Conservation (phyloP, 2,113 vertebrate genomes). For the Perca fluviatilis region DNA sequence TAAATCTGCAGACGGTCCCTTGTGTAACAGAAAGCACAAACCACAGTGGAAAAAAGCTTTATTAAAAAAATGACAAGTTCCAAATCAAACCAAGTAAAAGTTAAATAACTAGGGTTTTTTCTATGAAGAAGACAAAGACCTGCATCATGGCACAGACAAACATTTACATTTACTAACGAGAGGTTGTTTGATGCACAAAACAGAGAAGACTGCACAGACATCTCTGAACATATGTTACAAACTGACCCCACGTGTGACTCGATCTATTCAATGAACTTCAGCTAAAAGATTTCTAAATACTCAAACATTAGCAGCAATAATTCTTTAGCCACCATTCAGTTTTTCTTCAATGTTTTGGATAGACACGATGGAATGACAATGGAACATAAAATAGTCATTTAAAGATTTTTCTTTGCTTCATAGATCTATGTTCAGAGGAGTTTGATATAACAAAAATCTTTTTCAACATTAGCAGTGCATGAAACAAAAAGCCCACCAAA, state of each 20-base stretch:
- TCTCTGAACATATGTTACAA: slow-evolving; percentile 31
- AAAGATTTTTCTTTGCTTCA: slow-evolving; percentile 46
- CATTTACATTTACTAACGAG: slow-evolving; percentile 49
- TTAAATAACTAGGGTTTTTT: slow-evolving; percentile 56
- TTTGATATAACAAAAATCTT: slow-evolving; percentile 28
- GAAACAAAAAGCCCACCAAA: slow-evolving; percentile 39
- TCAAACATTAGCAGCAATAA: slow-evolving; percentile 72
- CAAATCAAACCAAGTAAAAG: slow-evolving; percentile 59
- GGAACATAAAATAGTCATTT: slow-evolving; percentile 20
- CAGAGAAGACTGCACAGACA: slow-evolving; percentile 17
- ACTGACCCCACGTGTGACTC: slow-evolving; percentile 34
- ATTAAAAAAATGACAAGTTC: slow-evolving; percentile 62
- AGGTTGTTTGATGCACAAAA: slow-evolving; percentile 37
- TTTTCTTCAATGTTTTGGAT: slow-evolving; percentile 46
- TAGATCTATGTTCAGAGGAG: slow-evolving; percentile 39
- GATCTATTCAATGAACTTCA: slow-evolving; percentile 50
- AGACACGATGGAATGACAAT: slow-evolving; percentile 21
- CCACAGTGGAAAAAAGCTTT: slow-evolving; percentile 62
- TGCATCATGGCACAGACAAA: slow-evolving; percentile 63
- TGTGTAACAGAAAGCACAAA: slow-evolving; percentile 4
- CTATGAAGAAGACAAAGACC: slow-evolving; percentile 39
- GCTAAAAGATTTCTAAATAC: slow-evolving; percentile 36
- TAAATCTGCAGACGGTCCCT: not conserved
- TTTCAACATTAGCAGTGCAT: slow-evolving; percentile 58
- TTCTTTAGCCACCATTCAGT: slow-evolving; percentile 30